Conservation (phyloP, 2,113 vertebrate species). For the Clarias gariepinus region DNA sequence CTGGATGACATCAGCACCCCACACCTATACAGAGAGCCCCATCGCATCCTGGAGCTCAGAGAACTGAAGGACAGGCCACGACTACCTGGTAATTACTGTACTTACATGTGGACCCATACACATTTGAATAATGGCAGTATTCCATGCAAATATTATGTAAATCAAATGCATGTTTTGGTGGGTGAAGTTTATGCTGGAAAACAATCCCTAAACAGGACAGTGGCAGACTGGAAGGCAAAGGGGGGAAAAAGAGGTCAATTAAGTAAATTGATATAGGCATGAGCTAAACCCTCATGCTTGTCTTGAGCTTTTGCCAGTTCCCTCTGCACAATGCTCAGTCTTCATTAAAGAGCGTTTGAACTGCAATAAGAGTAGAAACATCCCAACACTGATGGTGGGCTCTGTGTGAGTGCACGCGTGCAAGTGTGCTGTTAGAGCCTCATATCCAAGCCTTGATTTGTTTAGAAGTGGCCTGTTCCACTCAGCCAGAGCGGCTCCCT, state of each 20-base stretch:
- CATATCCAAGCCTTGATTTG: slow-evolving; percentile 37
- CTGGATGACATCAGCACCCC: slow-evolving; percentile 92
- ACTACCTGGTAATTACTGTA: slow-evolving; percentile 71
- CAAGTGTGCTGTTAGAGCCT: slow-evolving; percentile 49
- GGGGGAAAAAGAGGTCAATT: slow-evolving; percentile 53
- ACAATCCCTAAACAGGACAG: background rate
- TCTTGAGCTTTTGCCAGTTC: slow-evolving; percentile 17
- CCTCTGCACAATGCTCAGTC: slow-evolving; percentile 18
- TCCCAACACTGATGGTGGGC: slow-evolving; percentile 44
- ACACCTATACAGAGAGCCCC: slow-evolving; percentile 91
- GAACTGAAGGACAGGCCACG: slow-evolving; percentile 89
- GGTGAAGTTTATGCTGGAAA: background rate
- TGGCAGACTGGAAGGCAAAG: background rate
- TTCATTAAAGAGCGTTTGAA: slow-evolving; percentile 31
- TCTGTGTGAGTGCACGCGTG: slow-evolving; percentile 37
- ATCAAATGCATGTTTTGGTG: background rate
- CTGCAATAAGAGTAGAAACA: slow-evolving; percentile 22
- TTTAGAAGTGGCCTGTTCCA: slow-evolving; percentile 48
- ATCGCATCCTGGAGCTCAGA: slow-evolving; percentile 86
- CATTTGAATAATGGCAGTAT: background rate
- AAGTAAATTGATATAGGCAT: background rate
- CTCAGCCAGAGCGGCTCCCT: slow-evolving; percentile 49
- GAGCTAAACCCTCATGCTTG: background rate
- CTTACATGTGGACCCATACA: background rate
- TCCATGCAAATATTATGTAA: background rate